Conservation (phyloP, 2,113 vertebrate genomes). For the Cariama cristata region DNA sequence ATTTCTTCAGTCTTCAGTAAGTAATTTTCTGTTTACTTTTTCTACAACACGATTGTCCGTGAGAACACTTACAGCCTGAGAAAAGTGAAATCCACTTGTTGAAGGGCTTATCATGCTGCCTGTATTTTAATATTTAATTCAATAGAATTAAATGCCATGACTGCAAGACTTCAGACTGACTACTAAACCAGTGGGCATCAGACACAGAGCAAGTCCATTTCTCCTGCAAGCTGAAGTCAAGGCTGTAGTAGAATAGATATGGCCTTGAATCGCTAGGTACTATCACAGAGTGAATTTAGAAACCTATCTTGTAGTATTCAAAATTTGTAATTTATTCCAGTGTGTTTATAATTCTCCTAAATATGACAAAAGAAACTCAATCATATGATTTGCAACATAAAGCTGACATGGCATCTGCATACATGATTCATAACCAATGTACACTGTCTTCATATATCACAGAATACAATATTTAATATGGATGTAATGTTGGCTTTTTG, state of each 20-base stretch:
- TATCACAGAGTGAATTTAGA: neutral
- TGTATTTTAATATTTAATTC: neutral
- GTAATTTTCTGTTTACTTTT: neutral
- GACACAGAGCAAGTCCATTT: neutral
- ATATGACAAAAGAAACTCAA: neutral
- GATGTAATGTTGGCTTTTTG: neutral
- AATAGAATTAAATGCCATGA: neutral
- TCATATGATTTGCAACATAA: neutral
- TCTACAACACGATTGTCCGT: neutral
- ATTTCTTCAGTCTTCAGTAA: neutral
- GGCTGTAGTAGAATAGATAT: neutral
- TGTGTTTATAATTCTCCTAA: neutral
- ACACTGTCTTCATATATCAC: neutral
- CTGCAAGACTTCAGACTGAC: neutral
- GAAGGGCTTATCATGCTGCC: neutral
- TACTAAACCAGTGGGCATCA: neutral
- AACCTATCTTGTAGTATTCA: neutral
- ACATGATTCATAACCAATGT: neutral
- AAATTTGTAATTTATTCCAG: neutral
- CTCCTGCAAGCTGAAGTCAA: neutral
- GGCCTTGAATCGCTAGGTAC: neutral
- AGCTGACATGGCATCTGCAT: neutral
- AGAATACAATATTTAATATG: neutral
- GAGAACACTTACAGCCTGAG: neutral
- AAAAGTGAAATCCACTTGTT: neutral